Conservation (phyloP, 2,888 invertebrate genomes). For the Ferdinandea cuprea region DNA sequence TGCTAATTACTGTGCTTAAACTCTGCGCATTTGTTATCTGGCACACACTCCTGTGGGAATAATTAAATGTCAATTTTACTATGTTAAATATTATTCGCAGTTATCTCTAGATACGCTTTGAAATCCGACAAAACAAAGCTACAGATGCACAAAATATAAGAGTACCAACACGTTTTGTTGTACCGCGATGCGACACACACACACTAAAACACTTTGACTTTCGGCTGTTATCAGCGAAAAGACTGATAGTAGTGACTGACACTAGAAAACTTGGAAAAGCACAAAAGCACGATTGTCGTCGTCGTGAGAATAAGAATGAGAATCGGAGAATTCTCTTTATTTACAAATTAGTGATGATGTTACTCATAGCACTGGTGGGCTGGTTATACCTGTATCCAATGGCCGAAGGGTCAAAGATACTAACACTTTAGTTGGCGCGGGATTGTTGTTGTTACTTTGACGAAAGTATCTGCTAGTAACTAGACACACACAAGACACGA, state of each 20-base stretch:
- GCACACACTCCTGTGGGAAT: conserved; percentile 45
- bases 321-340: background rate
- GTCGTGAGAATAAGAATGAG: background rate
- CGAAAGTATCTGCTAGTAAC: conserved; percentile 26
- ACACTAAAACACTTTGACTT: conserved; percentile 24
- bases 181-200: conserved; percentile 16
- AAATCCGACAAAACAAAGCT: background rate
- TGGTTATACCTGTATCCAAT: conserved; percentile 36
- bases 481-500: conserved; percentile 17
- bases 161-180: conserved; percentile 11
- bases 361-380: too few species aligned
- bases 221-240: conserved; percentile 52
- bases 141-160: conserved; percentile 29
- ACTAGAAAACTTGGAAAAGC: conserved; percentile 7
- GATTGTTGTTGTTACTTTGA: conserved; percentile 4
- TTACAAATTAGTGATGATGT: conserved; percentile 27
- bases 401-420: conserved; percentile 32
- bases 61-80: conserved; percentile 27
- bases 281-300: conserved; percentile 9
- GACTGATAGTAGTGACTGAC: conserved; percentile 11
- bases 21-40: conserved; percentile 14
- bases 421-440: background rate
- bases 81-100: conserved; percentile 10
- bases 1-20: conserved; percentile 32
- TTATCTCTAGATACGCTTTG: conserved; percentile 35